Evolutionary conservation across 2,888 invertebrate species (phyloP).

Genomic region (Cryptus armator): DNA sequence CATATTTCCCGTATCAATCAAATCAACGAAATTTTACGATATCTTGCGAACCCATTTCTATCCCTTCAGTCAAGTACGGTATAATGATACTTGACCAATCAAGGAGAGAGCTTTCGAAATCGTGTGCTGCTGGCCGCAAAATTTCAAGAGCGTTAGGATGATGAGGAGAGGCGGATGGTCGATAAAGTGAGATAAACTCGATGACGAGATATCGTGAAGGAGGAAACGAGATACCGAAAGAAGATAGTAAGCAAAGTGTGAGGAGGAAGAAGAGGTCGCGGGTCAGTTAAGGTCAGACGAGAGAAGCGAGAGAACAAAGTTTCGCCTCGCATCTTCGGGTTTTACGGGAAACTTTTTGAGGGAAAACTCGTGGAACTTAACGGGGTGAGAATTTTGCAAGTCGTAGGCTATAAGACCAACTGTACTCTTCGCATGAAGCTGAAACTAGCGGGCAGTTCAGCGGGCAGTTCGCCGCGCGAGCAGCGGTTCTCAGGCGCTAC

Average conservation of each 20-base stretch:
- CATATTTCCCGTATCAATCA: neutral
- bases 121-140: neutral
- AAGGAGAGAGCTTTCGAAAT: constrained; percentile 50
- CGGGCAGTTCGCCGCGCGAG: no score
- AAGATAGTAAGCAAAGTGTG: constrained; percentile 21
- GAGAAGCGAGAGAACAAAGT: constrained; percentile 36
- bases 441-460: no score
- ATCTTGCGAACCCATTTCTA: neutral
- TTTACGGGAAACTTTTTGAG: constrained; percentile 40
- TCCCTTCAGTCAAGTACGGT: neutral
- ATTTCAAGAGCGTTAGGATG: neutral
- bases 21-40: constrained; percentile 12
- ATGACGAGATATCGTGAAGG: neutral
- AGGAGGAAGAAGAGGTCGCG: constrained; percentile 6
- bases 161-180: neutral
- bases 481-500: no score
- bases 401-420: neutral
- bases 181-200: neutral
- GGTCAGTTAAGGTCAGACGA: constrained; percentile 52
- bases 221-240: neutral
- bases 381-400: constrained; percentile 52
- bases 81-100: constrained; percentile 30
- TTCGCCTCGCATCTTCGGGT: constrained; percentile 32
- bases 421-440: neutral
- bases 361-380: constrained; percentile 43